Conservation (phyloP, 2,797 vertebrate genomes). For the Pseudochromis fuscus region DNA sequence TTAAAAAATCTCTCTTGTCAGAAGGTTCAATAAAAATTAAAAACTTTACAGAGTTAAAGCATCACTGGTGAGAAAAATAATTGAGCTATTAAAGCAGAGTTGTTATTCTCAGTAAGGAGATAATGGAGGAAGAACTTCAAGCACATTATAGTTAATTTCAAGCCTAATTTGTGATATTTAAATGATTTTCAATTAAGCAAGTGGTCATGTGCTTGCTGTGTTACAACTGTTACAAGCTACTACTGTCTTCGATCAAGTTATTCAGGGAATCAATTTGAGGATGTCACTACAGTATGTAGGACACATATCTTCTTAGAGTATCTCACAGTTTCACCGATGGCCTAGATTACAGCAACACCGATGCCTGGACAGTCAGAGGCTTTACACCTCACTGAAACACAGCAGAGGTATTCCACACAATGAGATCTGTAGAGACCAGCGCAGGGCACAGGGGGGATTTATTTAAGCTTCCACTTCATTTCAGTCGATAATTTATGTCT, state of each 20-base stretch:
- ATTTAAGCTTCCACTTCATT: not conserved
- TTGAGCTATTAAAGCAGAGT: not conserved
- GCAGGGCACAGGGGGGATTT: not conserved
- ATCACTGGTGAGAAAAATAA: not conserved
- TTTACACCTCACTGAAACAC: not conserved
- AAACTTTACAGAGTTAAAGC: no score
- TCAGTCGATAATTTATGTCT: not conserved
- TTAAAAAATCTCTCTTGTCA: no score
- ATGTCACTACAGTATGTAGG: slow-evolving; percentile 15
- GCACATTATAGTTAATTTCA: not conserved
- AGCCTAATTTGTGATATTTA: no score
- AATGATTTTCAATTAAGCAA: no score
- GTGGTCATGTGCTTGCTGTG: no score
- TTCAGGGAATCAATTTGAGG: slow-evolving; percentile 14
- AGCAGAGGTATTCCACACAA: no score
- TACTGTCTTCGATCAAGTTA: slow-evolving; percentile 19
- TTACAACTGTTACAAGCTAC: no score
- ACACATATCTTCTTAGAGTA: slow-evolving; percentile 17
- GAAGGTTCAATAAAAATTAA: no score
- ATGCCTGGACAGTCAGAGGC: not conserved
- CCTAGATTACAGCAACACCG: slow-evolving; percentile 2
- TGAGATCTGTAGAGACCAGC: no score
- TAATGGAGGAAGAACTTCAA: not conserved
- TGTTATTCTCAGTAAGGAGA: not conserved
- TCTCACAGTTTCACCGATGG: slow-evolving; percentile 1